Evolutionary conservation across 2,113 vertebrate genomes (phyloP).

Genomic region (Phodopus roborovskii): DNA sequence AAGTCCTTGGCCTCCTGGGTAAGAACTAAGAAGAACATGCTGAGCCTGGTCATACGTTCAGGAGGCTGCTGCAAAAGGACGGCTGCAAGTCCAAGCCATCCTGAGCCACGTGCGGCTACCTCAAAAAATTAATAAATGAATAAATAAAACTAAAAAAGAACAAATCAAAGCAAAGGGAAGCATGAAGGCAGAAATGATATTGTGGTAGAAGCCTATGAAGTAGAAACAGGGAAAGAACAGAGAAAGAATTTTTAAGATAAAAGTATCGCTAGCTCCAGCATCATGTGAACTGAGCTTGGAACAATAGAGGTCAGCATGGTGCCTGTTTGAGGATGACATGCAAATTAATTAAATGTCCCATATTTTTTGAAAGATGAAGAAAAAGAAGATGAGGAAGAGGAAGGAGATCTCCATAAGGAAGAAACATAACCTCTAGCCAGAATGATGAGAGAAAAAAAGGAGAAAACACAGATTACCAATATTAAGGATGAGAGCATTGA

Average conservation of each 20-base stretch:
- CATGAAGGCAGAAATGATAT: neutral
- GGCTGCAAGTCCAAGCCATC: too few relatives aligned
- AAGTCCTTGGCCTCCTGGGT: neutral
- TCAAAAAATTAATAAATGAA: neutral
- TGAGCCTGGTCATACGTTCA: neutral
- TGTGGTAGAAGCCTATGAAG: neutral
- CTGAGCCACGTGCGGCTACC: neutral
- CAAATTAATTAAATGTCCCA: neutral
- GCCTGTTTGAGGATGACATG: neutral
- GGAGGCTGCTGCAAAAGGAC: neutral
- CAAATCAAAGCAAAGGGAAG: constrained; percentile 28
- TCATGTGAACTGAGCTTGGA: neutral
- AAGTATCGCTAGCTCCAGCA: neutral
- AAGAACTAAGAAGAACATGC: neutral
- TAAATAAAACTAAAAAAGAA: neutral
- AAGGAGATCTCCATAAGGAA: neutral
- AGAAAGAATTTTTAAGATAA: neutral
- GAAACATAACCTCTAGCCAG: neutral
- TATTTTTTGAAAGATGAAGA: neutral
- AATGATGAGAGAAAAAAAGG: neutral
- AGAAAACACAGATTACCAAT: neutral
- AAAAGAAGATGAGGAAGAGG: neutral
- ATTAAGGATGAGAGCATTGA: neutral
- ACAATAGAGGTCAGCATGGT: neutral
- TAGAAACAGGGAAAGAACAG: neutral